Evolutionary conservation across 2,888 invertebrate species (phyloP), one percentile per base, ranked within the genome.

Genomic region (Parasteatoda lunata): DNA sequence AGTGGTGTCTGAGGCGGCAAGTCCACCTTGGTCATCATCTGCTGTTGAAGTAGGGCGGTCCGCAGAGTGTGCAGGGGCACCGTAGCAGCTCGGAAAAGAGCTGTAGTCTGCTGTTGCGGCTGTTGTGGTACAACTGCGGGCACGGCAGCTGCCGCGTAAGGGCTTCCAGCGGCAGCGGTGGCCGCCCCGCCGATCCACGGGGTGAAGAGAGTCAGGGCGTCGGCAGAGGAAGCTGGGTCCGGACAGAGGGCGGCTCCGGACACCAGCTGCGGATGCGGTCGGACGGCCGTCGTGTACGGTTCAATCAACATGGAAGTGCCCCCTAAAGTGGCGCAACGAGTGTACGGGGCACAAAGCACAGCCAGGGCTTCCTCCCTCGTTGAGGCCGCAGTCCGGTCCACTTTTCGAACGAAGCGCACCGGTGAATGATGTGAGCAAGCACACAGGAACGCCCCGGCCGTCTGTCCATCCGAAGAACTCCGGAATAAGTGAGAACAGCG

Each of bases 1-100:
- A 80, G 52, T 30, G 85, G 84, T 30, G 88, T 77, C 81, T 88
- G 88, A 7, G 84, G 51, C 4, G 88, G 75, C 84, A 88, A 76
- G 68, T 88, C 88, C 84, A 88, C 72, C 82, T 88, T 88, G 84
- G 84, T 88, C 59, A 88, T 79, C 59, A 87, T 68, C 70, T 88
- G 88, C 77, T 84, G 84, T 48, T 88, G 88, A 68, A 84, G 73
- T 11, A 77, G 66, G 15, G 88, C 78, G 64, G 83, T 59, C 70
- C 78, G 64, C 72, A 79, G 66, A 13, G 75, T 48, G 70, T 88
- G 88, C 45, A 87, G 72, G 71, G 87, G 80, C n/a, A 79, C 79
- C 70, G 85, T 79, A 45, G 85, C 70, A 71, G 77, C 80, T 49
- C 81, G 82, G 65, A 87, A 77, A 15, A 78, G 73, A 7, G 82